phyloP scores from a whole-genome alignment of 2,797 vertebrate species.

The Triplophysa yarkandensis region DNA sequence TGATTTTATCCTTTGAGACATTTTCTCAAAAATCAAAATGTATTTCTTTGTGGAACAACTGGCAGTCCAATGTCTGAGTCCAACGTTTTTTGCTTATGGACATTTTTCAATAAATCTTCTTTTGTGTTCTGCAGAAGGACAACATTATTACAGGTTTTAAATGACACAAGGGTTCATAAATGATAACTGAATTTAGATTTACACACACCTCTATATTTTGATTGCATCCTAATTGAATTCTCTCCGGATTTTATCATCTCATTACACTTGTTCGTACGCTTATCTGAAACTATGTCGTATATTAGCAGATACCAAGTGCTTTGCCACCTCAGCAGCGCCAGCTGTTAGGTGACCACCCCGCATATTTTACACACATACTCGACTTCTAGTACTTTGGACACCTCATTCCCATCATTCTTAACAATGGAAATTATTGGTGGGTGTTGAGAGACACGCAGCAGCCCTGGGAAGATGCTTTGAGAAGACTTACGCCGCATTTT shows the following conservation, averaged over 20 bases:
- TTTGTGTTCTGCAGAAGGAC: too few relatives aligned
- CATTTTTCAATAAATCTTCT: too few relatives aligned
- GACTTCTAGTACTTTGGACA: constrained; percentile 1
- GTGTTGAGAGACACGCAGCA: constrained; percentile 75
- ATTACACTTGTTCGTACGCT: constrained; percentile 9
- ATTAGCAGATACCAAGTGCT: constrained; percentile 55
- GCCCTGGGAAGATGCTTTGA: constrained; percentile 74
- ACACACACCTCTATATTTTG: too few relatives aligned
- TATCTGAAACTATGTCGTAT: constrained; percentile 28
- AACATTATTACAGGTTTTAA: too few relatives aligned
- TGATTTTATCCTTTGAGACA: too few relatives aligned
- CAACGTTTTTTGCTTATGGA: too few relatives aligned
- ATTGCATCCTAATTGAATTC: not conserved
- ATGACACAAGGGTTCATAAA: too few relatives aligned
- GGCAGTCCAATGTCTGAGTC: too few relatives aligned
- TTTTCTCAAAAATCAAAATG: too few relatives aligned
- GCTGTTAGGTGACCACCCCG: constrained; percentile 53
- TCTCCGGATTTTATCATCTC: not conserved
- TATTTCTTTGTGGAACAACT: too few relatives aligned
- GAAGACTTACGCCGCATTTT: constrained; percentile 39
- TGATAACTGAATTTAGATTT: too few relatives aligned
- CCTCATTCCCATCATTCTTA: constrained; percentile 34
- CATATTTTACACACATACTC: constrained; percentile 38
- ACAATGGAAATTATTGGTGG: constrained; percentile 65
- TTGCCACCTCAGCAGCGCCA: constrained; percentile 21